Conservation (phyloP, 2,888 invertebrate species). For the Ditula angustiorana region DNA sequence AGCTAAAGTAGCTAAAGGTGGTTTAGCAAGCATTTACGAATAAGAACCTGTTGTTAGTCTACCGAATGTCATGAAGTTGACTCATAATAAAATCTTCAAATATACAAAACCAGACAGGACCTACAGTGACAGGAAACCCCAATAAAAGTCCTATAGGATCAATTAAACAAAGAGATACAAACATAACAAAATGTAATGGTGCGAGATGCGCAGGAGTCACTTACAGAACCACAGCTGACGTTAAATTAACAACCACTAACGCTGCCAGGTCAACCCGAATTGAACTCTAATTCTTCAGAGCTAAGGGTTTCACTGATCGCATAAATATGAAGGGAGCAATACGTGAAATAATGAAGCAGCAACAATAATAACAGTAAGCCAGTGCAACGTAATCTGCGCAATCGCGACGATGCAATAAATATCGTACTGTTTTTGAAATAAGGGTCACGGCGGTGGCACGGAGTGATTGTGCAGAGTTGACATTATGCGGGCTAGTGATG, state of each 20-base stretch:
- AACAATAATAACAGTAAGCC: constrained; percentile 57
- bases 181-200: constrained; percentile 6
- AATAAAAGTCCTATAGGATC: background rate
- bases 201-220: constrained; percentile 38
- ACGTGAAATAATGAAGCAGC: constrained; percentile 36
- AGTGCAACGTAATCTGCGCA: constrained; percentile 32
- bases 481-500: constrained; percentile 69
- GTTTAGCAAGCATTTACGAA: too few relatives aligned
- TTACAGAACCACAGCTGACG: constrained; percentile 40
- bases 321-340: constrained; percentile 5
- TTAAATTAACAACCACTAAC: background rate
- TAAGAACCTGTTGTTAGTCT: too few relatives aligned
- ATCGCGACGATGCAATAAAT: constrained; percentile 43
- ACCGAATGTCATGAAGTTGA: too few relatives aligned
- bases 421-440: constrained; percentile 51
- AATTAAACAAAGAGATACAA: constrained; percentile 4
- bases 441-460: constrained; percentile 49
- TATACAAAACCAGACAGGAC: background rate
- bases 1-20: too few relatives aligned
- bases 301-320: background rate
- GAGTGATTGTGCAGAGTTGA: constrained; percentile 54
- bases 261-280: background rate
- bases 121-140: background rate
- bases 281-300: background rate
- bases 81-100: background rate